A percentile compares a stretch with the other conserved stretches of the same genome.
phyloP scores from a whole-genome alignment of 2,113 vertebrate species.

The Rissa tridactyla region DNA sequence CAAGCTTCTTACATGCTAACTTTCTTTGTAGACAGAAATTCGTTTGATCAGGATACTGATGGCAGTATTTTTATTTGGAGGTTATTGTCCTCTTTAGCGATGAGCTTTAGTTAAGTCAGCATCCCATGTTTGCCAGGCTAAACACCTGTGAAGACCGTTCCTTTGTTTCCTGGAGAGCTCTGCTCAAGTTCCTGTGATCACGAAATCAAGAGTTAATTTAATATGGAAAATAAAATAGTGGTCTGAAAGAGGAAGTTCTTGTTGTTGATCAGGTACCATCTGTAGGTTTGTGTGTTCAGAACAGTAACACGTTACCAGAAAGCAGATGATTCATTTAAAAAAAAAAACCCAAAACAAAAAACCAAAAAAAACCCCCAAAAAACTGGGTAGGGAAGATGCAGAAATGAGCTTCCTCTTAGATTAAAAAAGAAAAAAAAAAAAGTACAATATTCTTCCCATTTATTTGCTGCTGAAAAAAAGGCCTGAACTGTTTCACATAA shows the following conservation, averaged over 20 bases:
- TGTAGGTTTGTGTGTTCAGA: slow-evolving; percentile 9
- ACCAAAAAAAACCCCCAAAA: neutral
- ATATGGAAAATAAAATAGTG: slow-evolving; percentile 7
- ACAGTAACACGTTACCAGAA: slow-evolving; percentile 5
- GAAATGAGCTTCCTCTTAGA: slow-evolving; percentile 48
- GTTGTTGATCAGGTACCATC: slow-evolving; percentile 12
- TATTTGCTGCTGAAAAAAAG: neutral
- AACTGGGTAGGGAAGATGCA: neutral
- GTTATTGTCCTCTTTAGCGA: neutral
- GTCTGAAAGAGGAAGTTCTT: slow-evolving; percentile 65
- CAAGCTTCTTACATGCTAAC: neutral
- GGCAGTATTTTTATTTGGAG: neutral
- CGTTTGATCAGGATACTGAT: neutral
- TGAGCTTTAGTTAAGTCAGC: neutral
- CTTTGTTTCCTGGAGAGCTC: slow-evolving; percentile 23
- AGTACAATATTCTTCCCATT: neutral
- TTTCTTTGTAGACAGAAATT: neutral
- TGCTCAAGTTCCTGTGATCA: slow-evolving; percentile 22
- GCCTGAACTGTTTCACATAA: neutral
- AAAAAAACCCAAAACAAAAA: neutral
- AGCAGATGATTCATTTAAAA: slow-evolving; percentile 32
- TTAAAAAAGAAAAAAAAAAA: neutral
- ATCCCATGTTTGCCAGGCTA: neutral
- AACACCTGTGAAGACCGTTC: neutral
- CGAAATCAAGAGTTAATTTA: slow-evolving; percentile 5